Percentiles rank a stretch among this genome's conserved stretches.
Evolutionary conservation across 37 sponge, comb jelly and placozoan genomes (phyloP).

Genomic region (Crambe crambe): DNA sequence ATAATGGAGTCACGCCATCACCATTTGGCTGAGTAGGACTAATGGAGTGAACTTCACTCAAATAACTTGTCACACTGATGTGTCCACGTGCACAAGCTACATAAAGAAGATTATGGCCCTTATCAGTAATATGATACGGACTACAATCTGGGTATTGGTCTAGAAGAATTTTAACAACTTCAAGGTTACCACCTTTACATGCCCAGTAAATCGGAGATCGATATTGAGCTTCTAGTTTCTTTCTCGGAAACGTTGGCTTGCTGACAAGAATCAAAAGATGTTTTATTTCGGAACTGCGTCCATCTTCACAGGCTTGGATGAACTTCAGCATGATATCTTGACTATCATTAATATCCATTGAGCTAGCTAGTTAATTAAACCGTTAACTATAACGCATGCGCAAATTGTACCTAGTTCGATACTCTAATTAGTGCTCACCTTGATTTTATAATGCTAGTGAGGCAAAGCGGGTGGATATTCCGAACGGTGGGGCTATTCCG

Average conservation of each 20-base stretch:
- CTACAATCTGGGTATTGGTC: conserved; percentile 27
- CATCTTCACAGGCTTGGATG: conserved; percentile 6
- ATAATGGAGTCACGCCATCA: conserved; percentile 36
- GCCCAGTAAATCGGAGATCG: conserved; percentile 43
- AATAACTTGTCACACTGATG: conserved; percentile 24
- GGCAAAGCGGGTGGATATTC: too few species aligned
- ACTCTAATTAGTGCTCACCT: too few species aligned
- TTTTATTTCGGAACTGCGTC: background rate
- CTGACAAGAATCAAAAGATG: background rate
- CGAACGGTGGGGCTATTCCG: too few species aligned
- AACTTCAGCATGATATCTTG: background rate
- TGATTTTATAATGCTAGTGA: too few species aligned
- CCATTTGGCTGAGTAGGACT: conserved; percentile 15
- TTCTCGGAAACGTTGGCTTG: background rate
- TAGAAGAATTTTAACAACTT: background rate
- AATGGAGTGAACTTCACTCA: background rate
- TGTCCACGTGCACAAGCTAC: conserved; percentile 41
- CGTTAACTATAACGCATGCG: too few species aligned
- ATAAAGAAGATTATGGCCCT: conserved; percentile 35
- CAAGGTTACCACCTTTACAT: background rate
- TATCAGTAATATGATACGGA: conserved; percentile 13
- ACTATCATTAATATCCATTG: too few species aligned
- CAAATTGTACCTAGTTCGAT: too few species aligned
- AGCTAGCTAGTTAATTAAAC: too few species aligned
- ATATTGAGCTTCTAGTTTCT: background rate